Evolutionary conservation across 1,140 invertebrate species (phyloP), one percentile per base, ranked within the genome.

Genomic region (Hermatobates lingyangjiaoensis): DNA sequence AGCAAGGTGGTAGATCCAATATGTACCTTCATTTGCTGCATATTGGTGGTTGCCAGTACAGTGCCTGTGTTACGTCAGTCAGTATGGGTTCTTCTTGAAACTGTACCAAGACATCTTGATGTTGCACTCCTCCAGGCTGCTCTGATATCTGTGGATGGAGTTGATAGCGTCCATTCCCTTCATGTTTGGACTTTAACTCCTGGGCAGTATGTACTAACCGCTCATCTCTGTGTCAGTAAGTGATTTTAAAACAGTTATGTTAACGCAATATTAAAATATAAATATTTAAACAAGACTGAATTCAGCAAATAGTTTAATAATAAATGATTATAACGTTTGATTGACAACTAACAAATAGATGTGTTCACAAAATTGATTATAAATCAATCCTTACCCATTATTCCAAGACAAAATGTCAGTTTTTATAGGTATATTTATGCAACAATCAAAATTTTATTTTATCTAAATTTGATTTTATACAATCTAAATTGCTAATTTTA

Each of bases 11-110:
- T 81, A 39, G 88, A 93, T 71, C 87, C 88, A 10, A 76, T 92
- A 56, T 92, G 88, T 71, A 92, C 88, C 38, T 77, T 92, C 57
- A 60, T 90, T 40, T 93, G 91, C 72, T 87, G 86, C 21, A 64
- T 85, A 14, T 71, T 93, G 55, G 87, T 92, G 25, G 71, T 93
- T 54, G 68, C 76, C 58, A 89, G 87, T 21, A 90, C 87, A 0
- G 64, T 82, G 48, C 71, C 70, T 47, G 79, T 92, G 23, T 71
- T 88, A 27, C 68, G 71, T 27, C 87, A 92, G 63, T 79, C 84
- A 1, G 58, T 85, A 7, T 65, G 69, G 50, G 78, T 91, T 53
- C 67, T 92, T 23, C 75, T 91, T 73, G 86, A 91, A 67, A 83
- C 78, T 54, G 76, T 80, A 58, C 85, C 84, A 2, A 60, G 60